Evolutionary conservation across 2,888 invertebrate genomes (phyloP).

Genomic region (Melinopterus prodromus): DNA sequence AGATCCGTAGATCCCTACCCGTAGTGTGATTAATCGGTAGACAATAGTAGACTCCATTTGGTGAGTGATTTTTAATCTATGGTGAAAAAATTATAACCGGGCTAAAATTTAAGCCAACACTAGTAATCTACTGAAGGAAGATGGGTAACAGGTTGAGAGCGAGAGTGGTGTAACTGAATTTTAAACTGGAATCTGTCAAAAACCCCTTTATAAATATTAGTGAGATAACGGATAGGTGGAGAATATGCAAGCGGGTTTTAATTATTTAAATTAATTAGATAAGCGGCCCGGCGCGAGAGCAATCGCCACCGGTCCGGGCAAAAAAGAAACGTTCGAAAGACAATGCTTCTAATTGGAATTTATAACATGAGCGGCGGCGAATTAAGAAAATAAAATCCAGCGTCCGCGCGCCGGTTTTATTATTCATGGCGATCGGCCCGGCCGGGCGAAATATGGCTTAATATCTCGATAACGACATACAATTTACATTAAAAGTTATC

Average conservation of each 20-base stretch:
- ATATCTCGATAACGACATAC: not conserved
- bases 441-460: not conserved
- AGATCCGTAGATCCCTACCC: too few species aligned
- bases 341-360: not conserved
- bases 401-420: not conserved
- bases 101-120: too few species aligned
- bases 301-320: not conserved
- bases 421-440: not conserved
- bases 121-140: not conserved
- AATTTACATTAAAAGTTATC: not conserved
- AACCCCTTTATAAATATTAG: not conserved
- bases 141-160: not conserved
- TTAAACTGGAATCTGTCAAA: not conserved
- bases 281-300: not conserved
- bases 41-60: too few species aligned
- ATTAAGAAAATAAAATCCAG: not conserved
- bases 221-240: not conserved
- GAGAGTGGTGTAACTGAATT: not conserved
- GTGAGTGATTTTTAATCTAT: too few species aligned
- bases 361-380: not conserved
- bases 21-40: too few species aligned
- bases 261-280: constrained; percentile 4
- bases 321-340: not conserved
- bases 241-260: not conserved
- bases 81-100: too few species aligned